Percentiles rank a stretch among this genome's conserved stretches.
These are phyloP conservation scores for Lanius collurio DNA, from an alignment of 2,113 vertebrate species.

Conservation along the genomic window DNA sequence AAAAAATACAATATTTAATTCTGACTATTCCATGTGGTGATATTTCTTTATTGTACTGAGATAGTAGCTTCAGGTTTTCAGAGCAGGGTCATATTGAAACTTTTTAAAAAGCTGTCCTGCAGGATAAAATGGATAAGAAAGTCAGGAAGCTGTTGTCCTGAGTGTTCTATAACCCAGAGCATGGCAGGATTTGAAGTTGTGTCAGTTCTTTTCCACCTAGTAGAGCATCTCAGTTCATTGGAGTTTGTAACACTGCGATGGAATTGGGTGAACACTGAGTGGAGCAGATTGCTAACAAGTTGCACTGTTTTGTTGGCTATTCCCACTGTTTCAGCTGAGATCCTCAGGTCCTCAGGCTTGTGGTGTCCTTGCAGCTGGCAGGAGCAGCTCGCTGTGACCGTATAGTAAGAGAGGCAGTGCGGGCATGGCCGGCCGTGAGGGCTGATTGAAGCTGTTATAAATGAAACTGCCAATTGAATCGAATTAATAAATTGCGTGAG, in stretches of 20 bases:
- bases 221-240: background rate
- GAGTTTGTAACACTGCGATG: background rate
- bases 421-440: background rate
- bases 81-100: background rate
- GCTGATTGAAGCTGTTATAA: background rate
- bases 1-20: background rate
- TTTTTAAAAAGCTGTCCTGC: background rate
- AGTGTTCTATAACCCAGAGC: background rate
- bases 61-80: background rate
- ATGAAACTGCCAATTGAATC: too few species aligned
- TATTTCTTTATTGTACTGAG: background rate
- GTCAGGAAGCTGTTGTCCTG: background rate
- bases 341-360: background rate
- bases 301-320: background rate
- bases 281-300: conserved; percentile 6
- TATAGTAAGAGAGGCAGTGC: background rate
- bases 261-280: background rate
- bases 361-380: background rate
- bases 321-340: background rate
- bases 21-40: background rate
- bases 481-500: too few species aligned
- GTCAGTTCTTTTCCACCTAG: background rate
- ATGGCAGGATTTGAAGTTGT: background rate
- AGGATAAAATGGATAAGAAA: background rate
- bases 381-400: background rate